Percentiles rank a stretch among this genome's conserved stretches.
Evolutionary conservation across 2,113 vertebrate genomes (phyloP).

Genomic region (Thunnus thynnus): DNA sequence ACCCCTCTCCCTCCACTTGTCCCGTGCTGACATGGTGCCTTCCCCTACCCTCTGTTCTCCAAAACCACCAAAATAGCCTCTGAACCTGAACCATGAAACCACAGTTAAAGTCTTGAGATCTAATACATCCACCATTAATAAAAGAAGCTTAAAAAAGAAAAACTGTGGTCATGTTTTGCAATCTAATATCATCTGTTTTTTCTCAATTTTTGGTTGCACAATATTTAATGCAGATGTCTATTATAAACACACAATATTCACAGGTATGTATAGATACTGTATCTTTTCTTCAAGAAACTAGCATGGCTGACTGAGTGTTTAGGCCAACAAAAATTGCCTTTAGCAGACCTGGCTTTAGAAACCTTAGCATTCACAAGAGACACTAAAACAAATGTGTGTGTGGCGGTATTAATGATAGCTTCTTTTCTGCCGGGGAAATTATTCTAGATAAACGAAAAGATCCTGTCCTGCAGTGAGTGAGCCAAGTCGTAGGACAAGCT

Average conservation of each 20-base stretch:
- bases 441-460: slow-evolving; percentile 50
- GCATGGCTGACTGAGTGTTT: neutral
- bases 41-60: slow-evolving; percentile 23
- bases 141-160: slow-evolving; percentile 57
- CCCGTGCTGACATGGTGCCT: slow-evolving; percentile 60
- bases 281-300: slow-evolving; percentile 23
- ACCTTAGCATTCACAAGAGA: slow-evolving; percentile 31
- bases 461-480: slow-evolving; percentile 30
- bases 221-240: neutral
- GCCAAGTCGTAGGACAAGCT: slow-evolving; percentile 37
- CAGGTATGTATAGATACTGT: slow-evolving; percentile 2
- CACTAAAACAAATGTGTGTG: slow-evolving; percentile 32
- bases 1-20: slow-evolving; percentile 10
- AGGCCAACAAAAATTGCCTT: slow-evolving; percentile 25
- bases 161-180: slow-evolving; percentile 16
- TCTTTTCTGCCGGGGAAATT: slow-evolving; percentile 27
- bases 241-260: neutral
- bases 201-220: neutral
- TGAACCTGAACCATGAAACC: slow-evolving; percentile 39
- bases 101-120: slow-evolving; percentile 29
- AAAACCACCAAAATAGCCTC: slow-evolving; percentile 43
- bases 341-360: slow-evolving; percentile 38
- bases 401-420: slow-evolving; percentile 43
- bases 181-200: neutral
- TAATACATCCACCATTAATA: slow-evolving; percentile 61